Evolutionary conservation across 2,888 invertebrate genomes (phyloP).

Genomic region (Drosophila mercatorum): DNA sequence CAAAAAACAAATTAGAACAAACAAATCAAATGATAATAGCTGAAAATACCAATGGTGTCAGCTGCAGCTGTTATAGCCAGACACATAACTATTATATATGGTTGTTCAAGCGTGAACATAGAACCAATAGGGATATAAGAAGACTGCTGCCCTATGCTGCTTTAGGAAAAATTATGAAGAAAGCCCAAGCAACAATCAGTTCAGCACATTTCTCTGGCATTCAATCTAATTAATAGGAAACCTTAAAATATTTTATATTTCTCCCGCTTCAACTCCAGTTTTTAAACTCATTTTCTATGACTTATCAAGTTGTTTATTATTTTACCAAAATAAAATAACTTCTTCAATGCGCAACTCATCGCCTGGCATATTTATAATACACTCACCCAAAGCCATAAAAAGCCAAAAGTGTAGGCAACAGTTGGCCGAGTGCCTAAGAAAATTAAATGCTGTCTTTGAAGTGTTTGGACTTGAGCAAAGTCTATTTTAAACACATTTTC

Average conservation of each 20-base stretch:
- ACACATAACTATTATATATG: no score
- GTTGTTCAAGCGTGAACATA: no score
- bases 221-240: no score
- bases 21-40: not conserved
- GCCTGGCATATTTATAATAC: not conserved
- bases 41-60: not conserved
- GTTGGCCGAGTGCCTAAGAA: slow-evolving; percentile 36
- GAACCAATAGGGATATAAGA: no score
- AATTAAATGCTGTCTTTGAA: slow-evolving; percentile 50
- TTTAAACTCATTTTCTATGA: not conserved
- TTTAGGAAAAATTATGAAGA: no score
- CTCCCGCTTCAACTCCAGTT: not conserved
- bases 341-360: not conserved
- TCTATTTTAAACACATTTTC: slow-evolving; percentile 57
- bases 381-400: not conserved
- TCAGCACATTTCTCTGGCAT: no score
- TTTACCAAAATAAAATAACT: no score
- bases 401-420: slow-evolving; percentile 38
- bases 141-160: no score
- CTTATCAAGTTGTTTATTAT: not conserved
- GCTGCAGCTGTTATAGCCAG: not conserved
- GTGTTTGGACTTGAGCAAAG: slow-evolving; percentile 32
- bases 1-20: not conserved
- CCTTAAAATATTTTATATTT: not conserved
- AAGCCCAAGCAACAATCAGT: no score